Evolutionary conservation across 2,888 invertebrate species (phyloP).

Genomic region (Bugula neritina): DNA sequence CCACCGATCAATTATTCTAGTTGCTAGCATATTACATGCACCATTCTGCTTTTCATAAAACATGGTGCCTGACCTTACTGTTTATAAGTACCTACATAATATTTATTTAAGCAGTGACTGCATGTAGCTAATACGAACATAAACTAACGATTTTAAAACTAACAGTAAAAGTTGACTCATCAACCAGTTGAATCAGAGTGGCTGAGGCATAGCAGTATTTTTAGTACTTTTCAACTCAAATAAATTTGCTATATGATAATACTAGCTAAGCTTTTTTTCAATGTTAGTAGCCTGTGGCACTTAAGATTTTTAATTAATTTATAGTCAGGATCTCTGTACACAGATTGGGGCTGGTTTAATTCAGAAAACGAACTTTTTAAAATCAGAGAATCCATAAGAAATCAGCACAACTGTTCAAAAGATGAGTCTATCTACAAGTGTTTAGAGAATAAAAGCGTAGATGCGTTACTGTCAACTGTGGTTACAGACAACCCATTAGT

Average conservation of each 20-base stretch:
- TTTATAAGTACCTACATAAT: too few species aligned
- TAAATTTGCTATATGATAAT: too few species aligned
- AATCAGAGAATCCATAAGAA: neutral
- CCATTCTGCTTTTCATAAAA: too few species aligned
- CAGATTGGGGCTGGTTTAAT: slow-evolving; percentile 3
- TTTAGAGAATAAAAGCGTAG: neutral
- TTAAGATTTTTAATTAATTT: neutral
- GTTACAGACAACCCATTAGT: neutral
- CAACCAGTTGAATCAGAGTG: too few species aligned
- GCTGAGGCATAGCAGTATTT: neutral
- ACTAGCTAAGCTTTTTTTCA: too few species aligned
- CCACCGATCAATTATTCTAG: too few species aligned
- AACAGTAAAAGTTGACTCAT: too few species aligned
- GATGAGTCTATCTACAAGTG: slow-evolving; percentile 2
- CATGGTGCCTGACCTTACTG: too few species aligned
- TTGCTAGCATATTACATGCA: too few species aligned
- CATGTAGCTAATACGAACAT: too few species aligned
- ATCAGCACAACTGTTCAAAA: neutral
- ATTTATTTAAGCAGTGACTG: too few species aligned
- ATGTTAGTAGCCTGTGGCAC: neutral
- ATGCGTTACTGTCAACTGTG: neutral
- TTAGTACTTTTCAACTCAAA: neutral
- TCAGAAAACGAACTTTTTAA: neutral
- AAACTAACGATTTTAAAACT: too few species aligned
- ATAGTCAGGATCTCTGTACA: slow-evolving; percentile 18